Conservation (phyloP, 1,140 invertebrate genomes). For the Ctenoplectra terminalis region DNA sequence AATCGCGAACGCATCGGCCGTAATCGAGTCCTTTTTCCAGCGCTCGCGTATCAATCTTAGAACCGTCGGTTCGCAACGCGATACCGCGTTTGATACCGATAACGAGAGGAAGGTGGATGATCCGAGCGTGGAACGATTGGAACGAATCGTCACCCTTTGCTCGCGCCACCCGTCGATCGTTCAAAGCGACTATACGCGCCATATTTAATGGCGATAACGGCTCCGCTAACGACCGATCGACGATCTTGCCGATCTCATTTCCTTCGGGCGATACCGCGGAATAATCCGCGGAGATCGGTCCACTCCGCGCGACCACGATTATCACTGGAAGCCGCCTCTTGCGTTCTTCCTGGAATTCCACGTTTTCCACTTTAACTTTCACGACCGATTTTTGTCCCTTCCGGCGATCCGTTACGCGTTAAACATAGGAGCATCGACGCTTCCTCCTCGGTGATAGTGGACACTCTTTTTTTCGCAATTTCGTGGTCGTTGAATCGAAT, state of each 20-base stretch:
- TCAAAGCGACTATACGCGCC: conserved; percentile 34
- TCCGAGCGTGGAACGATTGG: not conserved
- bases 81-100: conserved; percentile 13
- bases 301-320: no score
- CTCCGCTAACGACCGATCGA: conserved; percentile 56
- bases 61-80: not conserved
- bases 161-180: not conserved
- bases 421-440: no score
- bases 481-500: not conserved
- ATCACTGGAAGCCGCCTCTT: no score
- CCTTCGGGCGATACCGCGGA: conserved; percentile 29
- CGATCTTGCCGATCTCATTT: conserved; percentile 36
- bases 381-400: not conserved
- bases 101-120: not conserved
- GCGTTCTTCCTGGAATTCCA: not conserved
- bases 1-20: not conserved
- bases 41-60: not conserved
- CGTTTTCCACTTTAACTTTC: not conserved
- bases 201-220: conserved; percentile 64
- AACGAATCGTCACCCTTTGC: conserved; percentile 22
- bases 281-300: conserved; percentile 32
- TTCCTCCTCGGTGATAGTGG: no score
- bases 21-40: not conserved
- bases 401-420: not conserved
- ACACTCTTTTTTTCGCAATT: not conserved